phyloP scores from a whole-genome alignment of 2,797 vertebrate species.

The Sciurus carolinensis region DNA sequence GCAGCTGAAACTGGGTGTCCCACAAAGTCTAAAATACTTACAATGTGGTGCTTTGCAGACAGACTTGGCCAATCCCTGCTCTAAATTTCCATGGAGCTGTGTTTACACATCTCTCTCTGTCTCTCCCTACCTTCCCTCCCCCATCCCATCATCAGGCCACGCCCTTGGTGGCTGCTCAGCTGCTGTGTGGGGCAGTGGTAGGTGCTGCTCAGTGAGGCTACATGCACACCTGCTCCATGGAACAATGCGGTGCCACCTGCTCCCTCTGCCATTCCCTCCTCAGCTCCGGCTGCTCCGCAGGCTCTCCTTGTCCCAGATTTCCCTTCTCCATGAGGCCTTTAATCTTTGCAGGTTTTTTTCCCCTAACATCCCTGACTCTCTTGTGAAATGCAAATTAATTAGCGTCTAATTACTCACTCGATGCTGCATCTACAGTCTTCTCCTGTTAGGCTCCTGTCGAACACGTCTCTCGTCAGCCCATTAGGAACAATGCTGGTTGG shows the following conservation, averaged over 20 bases:
- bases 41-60: not conserved
- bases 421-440: constrained; percentile 88
- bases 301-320: constrained; percentile 70
- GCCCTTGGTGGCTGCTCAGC: not conserved
- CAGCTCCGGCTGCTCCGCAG: constrained; percentile 78
- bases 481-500: constrained; percentile 79
- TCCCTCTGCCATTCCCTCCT: constrained; percentile 82
- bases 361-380: constrained; percentile 83
- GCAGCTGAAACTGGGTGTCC: not conserved
- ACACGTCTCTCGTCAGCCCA: constrained; percentile 83
- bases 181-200: not conserved
- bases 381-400: constrained; percentile 92
- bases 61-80: not conserved
- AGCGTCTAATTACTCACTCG: constrained; percentile 92
- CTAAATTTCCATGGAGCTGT: not conserved
- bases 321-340: constrained; percentile 87
- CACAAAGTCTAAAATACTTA: not conserved
- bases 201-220: not conserved
- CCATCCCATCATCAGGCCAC: too few species aligned
- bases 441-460: constrained; percentile 87
- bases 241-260: constrained; percentile 53
- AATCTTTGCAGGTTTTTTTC: constrained; percentile 84
- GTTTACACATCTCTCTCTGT: rapidly evolving
- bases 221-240: not conserved
- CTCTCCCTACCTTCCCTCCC: not conserved